Evolutionary conservation across 2,888 invertebrate species (phyloP), one percentile per base, ranked within the genome.

Genomic region (Drosophila nigricruria): DNA sequence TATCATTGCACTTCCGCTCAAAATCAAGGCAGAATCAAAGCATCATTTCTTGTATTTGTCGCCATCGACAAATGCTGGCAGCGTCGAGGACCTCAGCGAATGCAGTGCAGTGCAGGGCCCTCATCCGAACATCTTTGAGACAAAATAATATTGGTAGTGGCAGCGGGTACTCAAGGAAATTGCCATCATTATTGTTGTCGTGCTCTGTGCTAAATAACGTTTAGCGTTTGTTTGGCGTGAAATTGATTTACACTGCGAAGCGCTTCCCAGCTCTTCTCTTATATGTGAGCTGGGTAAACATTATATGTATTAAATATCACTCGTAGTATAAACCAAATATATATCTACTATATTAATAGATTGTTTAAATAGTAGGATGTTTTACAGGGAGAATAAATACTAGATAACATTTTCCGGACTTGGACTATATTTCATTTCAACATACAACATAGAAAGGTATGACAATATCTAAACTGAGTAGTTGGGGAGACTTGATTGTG

Each of bases 181-280:
- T 90, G 91, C 90, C 91, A 89, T 91, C 91, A 90, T 90, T 90
- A 91, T 78, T 79, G 77, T 77, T 80, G 81, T 78, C 85, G 79
- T 79, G 59, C 89, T 82, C 62, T 82, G 82, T 86, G 78, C 77
- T 90, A 85, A 90, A 81, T 83, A 90, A 72, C 79, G 81, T 83
- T 86, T 90, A 86, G 83, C 84, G 85, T 86, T 86, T 86, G 87
- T 77, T 86, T 88, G 78, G 70, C 74, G 73, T 77, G 76, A 90
- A 86, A 90, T 86, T 86, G 86, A 88, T 89, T 85, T 85, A 75
- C 80, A 77, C 63, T 76, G 42, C 27, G 36, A 66, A 71, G 38
- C 49, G 53, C 18, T 59, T 42, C 61, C 49, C 25, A 10, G 16
- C 20, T 14, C n/a, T 18, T 6, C 77, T 27, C 20, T 25, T 18